Percentiles rank a stretch among this genome's conserved stretches.
These are phyloP conservation scores for Notodonta ziczac DNA, from an alignment of 2,888 invertebrate species.

Conservation along the genomic window DNA sequence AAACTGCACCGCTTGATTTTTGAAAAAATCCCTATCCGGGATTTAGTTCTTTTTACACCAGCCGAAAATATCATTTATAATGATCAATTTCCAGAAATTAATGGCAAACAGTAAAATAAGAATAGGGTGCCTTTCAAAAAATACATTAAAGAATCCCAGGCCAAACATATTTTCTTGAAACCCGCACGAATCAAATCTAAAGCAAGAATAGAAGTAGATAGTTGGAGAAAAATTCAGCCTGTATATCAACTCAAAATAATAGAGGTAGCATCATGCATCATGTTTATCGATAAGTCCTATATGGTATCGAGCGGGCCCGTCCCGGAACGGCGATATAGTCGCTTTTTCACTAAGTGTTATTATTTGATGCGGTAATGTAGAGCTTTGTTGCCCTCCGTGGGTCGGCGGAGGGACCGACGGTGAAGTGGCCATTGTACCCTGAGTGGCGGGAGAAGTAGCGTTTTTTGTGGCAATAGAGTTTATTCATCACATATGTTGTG, in stretches of 20 bases:
- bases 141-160: no score
- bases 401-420: constrained; percentile 39
- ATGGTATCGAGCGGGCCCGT: constrained; percentile 42
- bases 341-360: constrained; percentile 60
- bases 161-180: no score
- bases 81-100: no score
- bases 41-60: no score
- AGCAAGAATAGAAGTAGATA: no score
- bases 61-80: no score
- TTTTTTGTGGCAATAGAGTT: constrained; percentile 21
- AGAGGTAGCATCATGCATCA: constrained; percentile 30
- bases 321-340: constrained; percentile 28
- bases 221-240: no score
- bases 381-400: constrained; percentile 50
- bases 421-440: constrained; percentile 30
- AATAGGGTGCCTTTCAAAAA: no score
- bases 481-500: constrained; percentile 23
- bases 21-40: no score
- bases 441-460: constrained; percentile 24
- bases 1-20: no score
- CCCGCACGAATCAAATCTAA: no score
- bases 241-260: constrained; percentile 11
- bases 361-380: constrained; percentile 70
- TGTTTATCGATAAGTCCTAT: constrained; percentile 56
- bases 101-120: no score